Evolutionary conservation across 1,140 invertebrate species (phyloP).

Genomic region (Zaprionus inermis): DNA sequence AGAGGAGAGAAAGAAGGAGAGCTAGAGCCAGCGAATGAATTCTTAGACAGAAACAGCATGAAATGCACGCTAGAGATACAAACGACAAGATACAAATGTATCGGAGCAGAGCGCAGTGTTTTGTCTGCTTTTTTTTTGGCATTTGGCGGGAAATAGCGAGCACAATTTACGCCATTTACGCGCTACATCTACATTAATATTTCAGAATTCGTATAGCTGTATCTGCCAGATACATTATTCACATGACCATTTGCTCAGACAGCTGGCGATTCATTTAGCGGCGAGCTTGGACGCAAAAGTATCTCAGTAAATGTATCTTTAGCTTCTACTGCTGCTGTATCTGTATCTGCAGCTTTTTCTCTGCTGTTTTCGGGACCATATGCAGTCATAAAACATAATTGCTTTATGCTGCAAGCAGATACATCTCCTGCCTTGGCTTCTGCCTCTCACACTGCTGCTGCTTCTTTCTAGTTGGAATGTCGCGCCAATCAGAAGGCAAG

Average conservation of each 20-base stretch:
- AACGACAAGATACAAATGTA: constrained; percentile 65
- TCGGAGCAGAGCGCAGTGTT: constrained; percentile 32
- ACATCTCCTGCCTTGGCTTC: constrained; percentile 16
- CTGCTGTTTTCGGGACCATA: constrained; percentile 35
- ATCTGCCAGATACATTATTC: constrained; percentile 64
- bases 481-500: constrained; percentile 52
- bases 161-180: constrained; percentile 46
- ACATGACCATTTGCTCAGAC: constrained; percentile 49
- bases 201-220: constrained; percentile 35
- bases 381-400: constrained; percentile 53
- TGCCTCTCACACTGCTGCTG: not conserved
- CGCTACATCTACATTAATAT: constrained; percentile 58
- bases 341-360: not conserved
- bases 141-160: constrained; percentile 24
- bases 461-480: constrained; percentile 50
- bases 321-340: not conserved
- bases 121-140: constrained; percentile 43
- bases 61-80: constrained; percentile 27
- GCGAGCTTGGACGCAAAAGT: not conserved
- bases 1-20: constrained; percentile 8
- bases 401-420: constrained; percentile 23
- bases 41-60: constrained; percentile 44
- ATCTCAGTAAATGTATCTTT: constrained; percentile 10
- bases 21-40: no score
- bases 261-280: constrained; percentile 51